phyloP scores from a whole-genome alignment of 2,797 vertebrate genomes.

The Hypotaenidia philippensis region DNA sequence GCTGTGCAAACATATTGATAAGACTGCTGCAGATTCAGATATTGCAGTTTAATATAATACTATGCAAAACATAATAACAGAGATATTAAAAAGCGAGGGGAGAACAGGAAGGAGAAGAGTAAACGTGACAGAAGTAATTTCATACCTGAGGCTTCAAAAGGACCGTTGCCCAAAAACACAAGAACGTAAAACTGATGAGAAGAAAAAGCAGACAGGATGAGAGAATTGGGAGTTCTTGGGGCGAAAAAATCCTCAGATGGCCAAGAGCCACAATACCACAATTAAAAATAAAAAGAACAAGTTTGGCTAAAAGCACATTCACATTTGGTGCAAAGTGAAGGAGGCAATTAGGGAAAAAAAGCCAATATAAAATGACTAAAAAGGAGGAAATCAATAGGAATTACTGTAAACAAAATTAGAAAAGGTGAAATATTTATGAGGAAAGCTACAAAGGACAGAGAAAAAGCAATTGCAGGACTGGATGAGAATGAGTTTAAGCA shows the following conservation, averaged over 20 bases:
- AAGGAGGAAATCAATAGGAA: slow-evolving; percentile 39
- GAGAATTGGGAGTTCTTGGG: not conserved
- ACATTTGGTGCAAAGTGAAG: not conserved
- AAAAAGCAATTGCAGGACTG: not conserved
- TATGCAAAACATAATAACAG: not conserved
- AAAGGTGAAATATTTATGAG: slow-evolving; percentile 54
- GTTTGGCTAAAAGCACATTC: not conserved
- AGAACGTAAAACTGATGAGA: not conserved
- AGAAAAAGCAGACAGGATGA: not conserved
- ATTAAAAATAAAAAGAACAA: not conserved
- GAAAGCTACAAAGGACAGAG: not conserved
- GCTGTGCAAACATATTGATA: not conserved
- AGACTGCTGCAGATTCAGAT: not conserved
- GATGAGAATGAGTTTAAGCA: not conserved
- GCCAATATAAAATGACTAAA: slow-evolving; percentile 19
- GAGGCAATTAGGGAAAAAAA: slow-evolving; percentile 42
- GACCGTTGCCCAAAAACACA: not conserved
- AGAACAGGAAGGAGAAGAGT: not conserved
- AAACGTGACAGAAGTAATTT: not conserved
- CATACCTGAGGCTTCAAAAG: not conserved
- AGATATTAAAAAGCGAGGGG: not conserved
- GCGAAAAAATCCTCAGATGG: not conserved
- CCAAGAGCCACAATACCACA: not conserved
- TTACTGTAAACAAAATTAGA: slow-evolving; percentile 42
- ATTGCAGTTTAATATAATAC: not conserved